Conservation (phyloP, 2,888 invertebrate genomes). For the Drosophila paranaensis region DNA sequence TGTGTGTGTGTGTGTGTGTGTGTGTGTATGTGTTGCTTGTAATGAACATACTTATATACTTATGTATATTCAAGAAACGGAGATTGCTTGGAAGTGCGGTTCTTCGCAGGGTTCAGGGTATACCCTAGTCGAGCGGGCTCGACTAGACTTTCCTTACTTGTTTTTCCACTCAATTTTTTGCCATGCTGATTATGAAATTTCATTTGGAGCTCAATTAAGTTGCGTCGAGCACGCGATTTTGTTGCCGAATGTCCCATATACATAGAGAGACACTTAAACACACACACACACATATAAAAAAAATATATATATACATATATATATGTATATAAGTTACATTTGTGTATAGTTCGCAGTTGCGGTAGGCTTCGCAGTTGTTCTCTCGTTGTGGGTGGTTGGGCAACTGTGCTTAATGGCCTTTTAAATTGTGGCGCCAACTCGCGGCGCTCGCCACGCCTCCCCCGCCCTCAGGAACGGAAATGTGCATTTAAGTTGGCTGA, state of each 20-base stretch:
- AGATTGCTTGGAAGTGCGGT: no score
- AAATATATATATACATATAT: constrained; percentile 6
- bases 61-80: no score
- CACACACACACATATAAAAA: constrained; percentile 7
- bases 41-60: no score
- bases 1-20: no score
- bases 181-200: constrained; percentile 74
- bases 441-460: constrained; percentile 13
- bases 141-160: background rate
- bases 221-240: constrained; percentile 65
- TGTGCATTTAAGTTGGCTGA: constrained; percentile 51
- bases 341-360: constrained; percentile 27
- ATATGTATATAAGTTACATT: constrained; percentile 1
- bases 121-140: no score
- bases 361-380: constrained; percentile 47
- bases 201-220: constrained; percentile 74
- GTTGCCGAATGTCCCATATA: constrained; percentile 60
- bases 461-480: constrained; percentile 16
- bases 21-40: no score
- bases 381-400: constrained; percentile 1
- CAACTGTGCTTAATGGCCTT: constrained; percentile 46
- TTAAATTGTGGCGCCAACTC: constrained; percentile 55
- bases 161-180: constrained; percentile 33
- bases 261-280: background rate
- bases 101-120: no score